These are phyloP conservation scores for Lypha dubia DNA, from an alignment of 2,888 invertebrate genomes.

Conservation along the genomic window DNA sequence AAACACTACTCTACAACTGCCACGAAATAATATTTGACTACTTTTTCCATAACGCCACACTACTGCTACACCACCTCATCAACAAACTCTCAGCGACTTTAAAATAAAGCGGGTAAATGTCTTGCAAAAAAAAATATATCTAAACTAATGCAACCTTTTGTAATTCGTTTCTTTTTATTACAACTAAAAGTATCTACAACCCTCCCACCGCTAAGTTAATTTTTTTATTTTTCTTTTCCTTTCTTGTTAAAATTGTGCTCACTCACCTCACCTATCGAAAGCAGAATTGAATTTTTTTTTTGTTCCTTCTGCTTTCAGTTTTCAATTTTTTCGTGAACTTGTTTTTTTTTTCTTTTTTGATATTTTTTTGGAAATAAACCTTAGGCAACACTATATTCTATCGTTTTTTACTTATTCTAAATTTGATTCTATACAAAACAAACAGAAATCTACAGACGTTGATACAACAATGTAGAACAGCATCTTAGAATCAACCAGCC, in stretches of 20 bases:
- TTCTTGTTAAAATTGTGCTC: slow-evolving; percentile 30
- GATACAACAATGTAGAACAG: slow-evolving; percentile 52
- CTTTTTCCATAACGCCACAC: slow-evolving; percentile 39
- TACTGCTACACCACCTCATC: slow-evolving; percentile 39
- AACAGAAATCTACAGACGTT: slow-evolving; percentile 43
- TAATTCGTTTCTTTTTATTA: slow-evolving; percentile 70
- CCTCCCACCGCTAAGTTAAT: slow-evolving; percentile 56
- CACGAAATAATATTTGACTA: slow-evolving; percentile 44
- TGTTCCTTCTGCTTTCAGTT: slow-evolving; percentile 47
- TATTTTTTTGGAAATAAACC: slow-evolving; percentile 60
- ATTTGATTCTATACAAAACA: slow-evolving; percentile 60
- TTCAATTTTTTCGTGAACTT: slow-evolving; percentile 45
- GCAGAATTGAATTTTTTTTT: slow-evolving; percentile 60
- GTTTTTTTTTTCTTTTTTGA: slow-evolving; percentile 16
- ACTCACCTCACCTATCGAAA: slow-evolving; percentile 70
- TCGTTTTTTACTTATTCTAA: slow-evolving; percentile 54
- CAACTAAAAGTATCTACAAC: slow-evolving; percentile 64
- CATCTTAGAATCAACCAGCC: slow-evolving; percentile 54
- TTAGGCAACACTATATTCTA: slow-evolving; percentile 69
- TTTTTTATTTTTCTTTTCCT: slow-evolving; percentile 26
- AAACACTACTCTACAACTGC: slow-evolving; percentile 38
- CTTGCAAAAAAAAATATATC: slow-evolving; percentile 66
- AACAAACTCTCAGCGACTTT: slow-evolving; percentile 51
- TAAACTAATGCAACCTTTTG: slow-evolving; percentile 73
- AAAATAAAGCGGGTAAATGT: slow-evolving; percentile 70